A percentile compares a stretch with the other conserved stretches of the same genome.
These are phyloP conservation scores for Lycaon pictus DNA, from an alignment of 2,113 vertebrate species.

Conservation along the genomic window DNA sequence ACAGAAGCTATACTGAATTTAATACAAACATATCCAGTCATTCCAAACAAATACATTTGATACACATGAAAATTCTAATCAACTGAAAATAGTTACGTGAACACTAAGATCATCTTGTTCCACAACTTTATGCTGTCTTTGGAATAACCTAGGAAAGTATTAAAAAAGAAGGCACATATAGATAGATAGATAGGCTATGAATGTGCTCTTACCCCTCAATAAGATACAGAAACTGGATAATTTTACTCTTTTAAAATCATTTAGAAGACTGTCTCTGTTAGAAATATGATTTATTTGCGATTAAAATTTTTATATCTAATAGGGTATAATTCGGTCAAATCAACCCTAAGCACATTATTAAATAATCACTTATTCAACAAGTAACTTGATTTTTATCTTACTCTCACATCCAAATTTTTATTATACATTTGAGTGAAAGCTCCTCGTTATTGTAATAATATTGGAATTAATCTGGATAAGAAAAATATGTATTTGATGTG, in stretches of 20 bases:
- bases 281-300: background rate
- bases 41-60: slow-evolving; percentile 53
- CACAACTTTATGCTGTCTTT: background rate
- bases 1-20: background rate
- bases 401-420: background rate
- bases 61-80: slow-evolving; percentile 30
- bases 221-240: background rate
- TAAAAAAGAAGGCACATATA: background rate
- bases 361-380: slow-evolving; percentile 28
- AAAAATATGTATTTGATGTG: slow-evolving; percentile 21
- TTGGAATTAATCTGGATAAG: background rate
- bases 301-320: slow-evolving; percentile 42
- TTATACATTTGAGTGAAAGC: slow-evolving; percentile 12
- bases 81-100: slow-evolving; percentile 19
- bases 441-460: slow-evolving; percentile 15
- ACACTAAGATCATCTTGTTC: background rate
- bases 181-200: background rate
- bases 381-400: slow-evolving; percentile 41
- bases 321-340: background rate
- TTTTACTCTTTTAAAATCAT: background rate
- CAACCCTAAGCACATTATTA: slow-evolving; percentile 13
- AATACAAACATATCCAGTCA: background rate
- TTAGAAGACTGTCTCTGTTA: background rate
- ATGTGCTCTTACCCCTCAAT: background rate
- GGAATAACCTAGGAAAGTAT: background rate